A percentile compares a stretch with the other conserved stretches of the same genome.
phyloP scores from a whole-genome alignment of 23 tunicate species.

The Halocynthia roretzi region DNA sequence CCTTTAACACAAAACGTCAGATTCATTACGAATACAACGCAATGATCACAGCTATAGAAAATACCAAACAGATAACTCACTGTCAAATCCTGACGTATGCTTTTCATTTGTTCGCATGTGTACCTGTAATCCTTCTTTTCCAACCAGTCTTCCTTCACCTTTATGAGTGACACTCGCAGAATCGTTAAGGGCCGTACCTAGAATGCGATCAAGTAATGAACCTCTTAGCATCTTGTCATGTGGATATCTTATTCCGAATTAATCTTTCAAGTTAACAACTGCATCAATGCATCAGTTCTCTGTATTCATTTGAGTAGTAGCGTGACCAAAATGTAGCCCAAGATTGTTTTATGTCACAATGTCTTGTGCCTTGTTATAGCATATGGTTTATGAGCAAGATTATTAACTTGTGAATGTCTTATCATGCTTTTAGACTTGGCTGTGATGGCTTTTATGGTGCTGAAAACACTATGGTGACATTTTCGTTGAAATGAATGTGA shows the following conservation, averaged over 20 bases:
- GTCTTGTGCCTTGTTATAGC: no score
- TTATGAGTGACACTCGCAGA: conserved; percentile 47
- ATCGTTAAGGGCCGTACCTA: conserved; percentile 69
- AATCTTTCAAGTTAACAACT: background rate
- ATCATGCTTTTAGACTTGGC: no score
- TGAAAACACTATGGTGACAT: no score
- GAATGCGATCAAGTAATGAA: background rate
- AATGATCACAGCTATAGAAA: background rate
- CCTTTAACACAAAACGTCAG: conserved; percentile 19
- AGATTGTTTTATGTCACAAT: no score
- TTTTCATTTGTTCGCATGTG: conserved; percentile 96
- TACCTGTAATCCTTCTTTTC: conserved; percentile 89
- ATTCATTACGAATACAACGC: background rate
- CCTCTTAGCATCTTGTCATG: background rate
- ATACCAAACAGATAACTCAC: conserved; percentile 21
- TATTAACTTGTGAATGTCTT: no score
- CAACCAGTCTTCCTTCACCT: conserved; percentile 77
- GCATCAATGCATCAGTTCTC: no score
- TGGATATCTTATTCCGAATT: background rate
- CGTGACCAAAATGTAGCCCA: no score
- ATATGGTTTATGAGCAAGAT: no score
- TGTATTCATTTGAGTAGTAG: no score
- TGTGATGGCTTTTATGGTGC: no score
- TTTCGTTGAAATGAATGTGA: no score
- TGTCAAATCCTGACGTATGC: conserved; percentile 95